Conservation (phyloP, 2,113 vertebrate species). For the Pycnonotus jocosus region DNA sequence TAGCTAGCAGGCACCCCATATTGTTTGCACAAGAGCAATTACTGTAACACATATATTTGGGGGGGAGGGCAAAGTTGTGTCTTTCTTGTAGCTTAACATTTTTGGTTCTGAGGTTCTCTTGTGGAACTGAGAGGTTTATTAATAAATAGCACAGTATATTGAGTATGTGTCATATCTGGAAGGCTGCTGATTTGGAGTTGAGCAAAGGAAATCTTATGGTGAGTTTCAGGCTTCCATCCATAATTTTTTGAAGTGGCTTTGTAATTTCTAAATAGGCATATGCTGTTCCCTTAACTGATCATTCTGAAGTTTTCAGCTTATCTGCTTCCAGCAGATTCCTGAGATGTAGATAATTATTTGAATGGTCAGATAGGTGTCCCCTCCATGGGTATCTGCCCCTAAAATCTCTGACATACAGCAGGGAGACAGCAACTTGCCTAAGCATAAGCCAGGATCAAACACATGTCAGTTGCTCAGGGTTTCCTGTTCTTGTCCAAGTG, state of each 20-base stretch:
- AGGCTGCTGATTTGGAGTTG: neutral
- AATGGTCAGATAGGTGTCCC: neutral
- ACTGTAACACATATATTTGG: neutral
- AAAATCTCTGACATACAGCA: neutral
- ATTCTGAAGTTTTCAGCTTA: neutral
- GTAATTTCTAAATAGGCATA: neutral
- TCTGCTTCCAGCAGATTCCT: neutral
- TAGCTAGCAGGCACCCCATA: neutral
- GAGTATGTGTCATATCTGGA: neutral
- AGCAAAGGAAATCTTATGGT: neutral
- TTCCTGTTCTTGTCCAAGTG: fast-evolving
- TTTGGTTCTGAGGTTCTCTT: neutral
- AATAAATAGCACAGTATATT: neutral
- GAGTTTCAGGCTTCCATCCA: neutral
- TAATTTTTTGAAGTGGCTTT: neutral
- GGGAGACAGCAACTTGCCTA: neutral
- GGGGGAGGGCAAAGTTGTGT: fast-evolving
- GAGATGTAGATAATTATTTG: neutral
- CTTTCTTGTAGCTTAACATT: neutral
- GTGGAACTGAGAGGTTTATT: neutral
- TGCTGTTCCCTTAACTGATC: neutral
- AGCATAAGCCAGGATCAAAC: neutral
- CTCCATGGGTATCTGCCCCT: neutral
- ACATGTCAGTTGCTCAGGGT: neutral
- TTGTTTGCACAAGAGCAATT: neutral